phyloP scores from a whole-genome alignment of 1,140 invertebrate genomes.

The Tyrophagus putrescentiae region DNA sequence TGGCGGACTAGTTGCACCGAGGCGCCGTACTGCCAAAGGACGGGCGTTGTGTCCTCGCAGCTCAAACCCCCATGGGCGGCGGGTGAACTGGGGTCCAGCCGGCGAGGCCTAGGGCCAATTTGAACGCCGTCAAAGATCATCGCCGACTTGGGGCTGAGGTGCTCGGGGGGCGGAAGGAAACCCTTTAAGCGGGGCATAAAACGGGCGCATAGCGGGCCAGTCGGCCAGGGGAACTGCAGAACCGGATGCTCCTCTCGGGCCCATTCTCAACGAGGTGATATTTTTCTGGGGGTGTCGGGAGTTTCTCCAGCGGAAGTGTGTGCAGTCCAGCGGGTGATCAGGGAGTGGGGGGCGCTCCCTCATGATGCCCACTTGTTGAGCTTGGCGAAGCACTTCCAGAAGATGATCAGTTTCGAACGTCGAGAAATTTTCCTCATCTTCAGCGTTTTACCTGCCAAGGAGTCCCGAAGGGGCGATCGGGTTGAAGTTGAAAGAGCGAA shows the following conservation, averaged over 20 bases:
- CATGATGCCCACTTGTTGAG: too few relatives aligned
- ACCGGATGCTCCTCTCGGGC: too few relatives aligned
- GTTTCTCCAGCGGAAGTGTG: too few relatives aligned
- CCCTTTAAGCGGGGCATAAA: not conserved
- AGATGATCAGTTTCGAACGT: too few relatives aligned
- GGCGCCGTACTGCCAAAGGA: not conserved
- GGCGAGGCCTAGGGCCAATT: constrained; percentile 31
- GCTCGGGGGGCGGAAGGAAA: constrained; percentile 8
- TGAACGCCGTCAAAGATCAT: constrained; percentile 36
- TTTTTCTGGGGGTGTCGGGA: too few relatives aligned
- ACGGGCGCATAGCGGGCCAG: not conserved
- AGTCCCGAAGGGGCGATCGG: constrained; percentile 26
- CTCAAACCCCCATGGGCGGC: not conserved
- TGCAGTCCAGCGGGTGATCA: constrained; percentile 52
- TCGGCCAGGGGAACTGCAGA: constrained; percentile 22
- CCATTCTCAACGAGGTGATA: too few relatives aligned
- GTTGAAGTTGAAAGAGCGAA: not conserved
- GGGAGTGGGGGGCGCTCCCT: too few relatives aligned
- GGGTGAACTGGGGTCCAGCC: constrained; percentile 28
- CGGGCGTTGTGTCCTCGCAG: not conserved
- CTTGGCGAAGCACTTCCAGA: too few relatives aligned
- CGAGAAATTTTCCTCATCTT: too few relatives aligned
- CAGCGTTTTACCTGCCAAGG: constrained; percentile 25
- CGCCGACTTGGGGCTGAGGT: constrained; percentile 25
- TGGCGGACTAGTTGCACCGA: constrained; percentile 32